phyloP scores from a whole-genome alignment of 2,888 invertebrate species.

The Galerucella calmariensis region DNA sequence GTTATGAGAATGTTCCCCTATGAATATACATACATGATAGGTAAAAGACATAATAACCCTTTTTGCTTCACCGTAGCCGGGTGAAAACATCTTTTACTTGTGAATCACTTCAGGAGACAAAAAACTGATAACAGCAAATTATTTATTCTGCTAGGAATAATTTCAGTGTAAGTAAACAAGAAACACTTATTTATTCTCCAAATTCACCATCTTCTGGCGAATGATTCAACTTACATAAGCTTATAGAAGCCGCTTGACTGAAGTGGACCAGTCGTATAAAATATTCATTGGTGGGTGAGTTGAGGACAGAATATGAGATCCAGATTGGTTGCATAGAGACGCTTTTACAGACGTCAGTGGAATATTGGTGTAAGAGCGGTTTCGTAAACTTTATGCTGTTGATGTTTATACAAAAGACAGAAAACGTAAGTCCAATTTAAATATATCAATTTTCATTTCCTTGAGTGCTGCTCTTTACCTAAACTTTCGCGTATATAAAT shows the following conservation, averaged over 20 bases:
- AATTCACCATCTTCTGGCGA: not conserved
- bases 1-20: no score
- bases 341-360: conserved; percentile 7
- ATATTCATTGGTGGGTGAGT: conserved; percentile 13
- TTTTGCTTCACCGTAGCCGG: no score
- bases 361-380: no score
- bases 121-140: no score
- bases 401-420: not conserved
- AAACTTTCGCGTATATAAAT: not conserved
- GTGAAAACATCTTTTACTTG: no score
- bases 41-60: no score
- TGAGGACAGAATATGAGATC: conserved; percentile 15
- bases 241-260: conserved; percentile 8
- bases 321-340: conserved; percentile 7
- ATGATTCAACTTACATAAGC: conserved; percentile 35
- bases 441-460: no score
- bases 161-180: no score
- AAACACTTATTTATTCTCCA: not conserved
- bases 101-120: no score
- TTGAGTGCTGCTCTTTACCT: not conserved
- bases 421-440: no score
- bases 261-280: conserved; percentile 1
- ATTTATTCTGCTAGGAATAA: no score
- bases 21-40: no score
- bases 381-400: not conserved